Evolutionary conservation across 35 echinoderm and acorn worm genomes (phyloP), one percentile per base, ranked within the genome.

Genomic region (Chiridota heheva): DNA sequence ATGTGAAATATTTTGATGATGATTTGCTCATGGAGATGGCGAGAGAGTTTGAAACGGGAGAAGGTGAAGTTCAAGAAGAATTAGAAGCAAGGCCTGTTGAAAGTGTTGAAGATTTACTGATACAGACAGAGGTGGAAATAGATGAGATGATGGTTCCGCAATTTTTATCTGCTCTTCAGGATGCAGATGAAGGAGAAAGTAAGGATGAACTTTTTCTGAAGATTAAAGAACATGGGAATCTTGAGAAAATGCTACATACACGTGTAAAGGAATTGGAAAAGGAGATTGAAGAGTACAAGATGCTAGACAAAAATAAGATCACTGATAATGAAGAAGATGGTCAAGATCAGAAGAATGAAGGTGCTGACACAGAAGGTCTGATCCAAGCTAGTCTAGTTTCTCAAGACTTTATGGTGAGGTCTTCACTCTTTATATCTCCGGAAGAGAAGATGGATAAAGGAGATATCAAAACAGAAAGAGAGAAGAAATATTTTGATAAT

Each of bases 261-360:
- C 22, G 40, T 26, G 36, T 55, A 57, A 73, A 46, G 27, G 81
- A 84, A 20, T 42, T 84, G 63, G 30, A 67, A 1, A 20, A 78
- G 51, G 60, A 58, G 53, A 78, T 37, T 33, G 20, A 78, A 59
- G 33, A 60, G 22, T 78, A 36, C 28, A 35, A 78, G 73, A 78
- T 10, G 20, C 8, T 6, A 4, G 39, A 30, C 2, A n/a, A n/a
- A n/a, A n/a, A n/a, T n/a, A n/a, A n/a, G n/a, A n/a, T n/a, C n/a
- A n/a, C n/a, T n/a, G n/a, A n/a, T n/a, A n/a, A n/a, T n/a, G n/a
- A n/a, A n/a, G n/a, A n/a, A n/a, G n/a, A n/a, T n/a, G n/a, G n/a
- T n/a, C n/a, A n/a, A n/a, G n/a, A n/a, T n/a, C n/a, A n/a, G n/a
- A n/a, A n/a, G n/a, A n/a, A n/a, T n/a, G n/a, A n/a, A n/a, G n/a